These are phyloP conservation scores for Amorpha juglandis DNA, from an alignment of 2,888 invertebrate genomes.

Conservation along the genomic window DNA sequence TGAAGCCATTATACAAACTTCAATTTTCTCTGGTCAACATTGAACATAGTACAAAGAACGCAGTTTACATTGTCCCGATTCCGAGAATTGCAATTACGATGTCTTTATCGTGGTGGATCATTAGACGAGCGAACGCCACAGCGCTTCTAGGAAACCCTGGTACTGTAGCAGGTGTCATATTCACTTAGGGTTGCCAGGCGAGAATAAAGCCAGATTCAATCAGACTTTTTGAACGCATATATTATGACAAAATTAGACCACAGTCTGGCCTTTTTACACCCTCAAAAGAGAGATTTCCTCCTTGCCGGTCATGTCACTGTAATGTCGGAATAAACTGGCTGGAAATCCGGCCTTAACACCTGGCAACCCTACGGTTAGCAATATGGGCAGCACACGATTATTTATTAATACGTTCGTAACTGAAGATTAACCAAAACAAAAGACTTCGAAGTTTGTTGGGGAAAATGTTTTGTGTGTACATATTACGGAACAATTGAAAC, in stretches of 20 bases:
- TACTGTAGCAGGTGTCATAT: conserved; percentile 59
- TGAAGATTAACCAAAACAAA: neutral
- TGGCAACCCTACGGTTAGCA: neutral
- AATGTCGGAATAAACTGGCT: neutral
- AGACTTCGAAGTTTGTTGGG: neutral
- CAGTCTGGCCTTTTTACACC: neutral
- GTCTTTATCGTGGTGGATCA: conserved; percentile 55
- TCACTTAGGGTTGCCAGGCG: conserved; percentile 37
- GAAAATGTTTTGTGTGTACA: no score
- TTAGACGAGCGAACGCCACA: conserved; percentile 54
- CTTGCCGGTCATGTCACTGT: neutral
- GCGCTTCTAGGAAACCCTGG: conserved; percentile 68
- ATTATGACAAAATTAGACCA: neutral
- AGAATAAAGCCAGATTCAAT: neutral
- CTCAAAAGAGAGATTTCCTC: neutral
- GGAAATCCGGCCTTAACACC: neutral
- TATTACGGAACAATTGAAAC: no score
- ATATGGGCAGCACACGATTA: neutral
- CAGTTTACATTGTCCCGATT: conserved; percentile 49
- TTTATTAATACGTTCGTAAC: neutral
- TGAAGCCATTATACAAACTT: neutral
- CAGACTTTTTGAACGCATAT: neutral
- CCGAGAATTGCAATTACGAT: conserved; percentile 49
- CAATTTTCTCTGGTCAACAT: conserved; percentile 28
- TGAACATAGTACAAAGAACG: conserved; percentile 40